Evolutionary conservation across 2,113 vertebrate genomes (phyloP).

Genomic region (Lota lota): DNA sequence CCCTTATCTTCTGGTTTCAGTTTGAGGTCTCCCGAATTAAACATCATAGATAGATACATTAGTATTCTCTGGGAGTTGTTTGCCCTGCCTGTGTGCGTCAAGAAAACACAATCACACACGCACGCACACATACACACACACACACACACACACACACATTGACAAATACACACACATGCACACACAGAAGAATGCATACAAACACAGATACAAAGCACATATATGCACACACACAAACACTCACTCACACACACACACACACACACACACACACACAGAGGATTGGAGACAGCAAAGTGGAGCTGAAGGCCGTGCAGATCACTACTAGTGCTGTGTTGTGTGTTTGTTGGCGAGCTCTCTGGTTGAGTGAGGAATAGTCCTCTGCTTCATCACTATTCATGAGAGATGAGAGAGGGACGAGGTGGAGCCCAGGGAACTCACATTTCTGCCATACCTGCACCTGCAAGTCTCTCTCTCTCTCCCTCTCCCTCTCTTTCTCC

Average conservation of each 20-base stretch:
- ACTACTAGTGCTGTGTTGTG: no score
- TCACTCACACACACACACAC: neutral
- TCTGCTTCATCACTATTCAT: conserved; percentile 62
- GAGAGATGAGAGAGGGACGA: conserved; percentile 45
- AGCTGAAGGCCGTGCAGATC: no score
- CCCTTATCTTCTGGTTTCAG: neutral
- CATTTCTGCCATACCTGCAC: conserved; percentile 48
- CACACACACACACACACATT: neutral
- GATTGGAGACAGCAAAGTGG: no score
- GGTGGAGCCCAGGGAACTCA: conserved; percentile 43
- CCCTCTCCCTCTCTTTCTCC: conserved; percentile 50
- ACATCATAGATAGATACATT: neutral
- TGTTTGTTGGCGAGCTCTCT: no score
- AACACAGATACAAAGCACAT: neutral
- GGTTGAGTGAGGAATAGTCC: neutral
- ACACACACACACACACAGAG: neutral
- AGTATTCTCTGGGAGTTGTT: neutral
- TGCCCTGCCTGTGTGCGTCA: no score
- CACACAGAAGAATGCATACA: neutral
- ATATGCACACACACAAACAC: neutral
- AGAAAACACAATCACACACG: no score
- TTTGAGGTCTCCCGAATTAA: neutral
- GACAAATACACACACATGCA: neutral
- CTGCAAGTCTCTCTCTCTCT: conserved; percentile 24
- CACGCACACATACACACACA: neutral